These are phyloP conservation scores for Caenorhabditis sp. DNA, from an alignment of 2,888 invertebrate genomes.

Conservation along the genomic window DNA sequence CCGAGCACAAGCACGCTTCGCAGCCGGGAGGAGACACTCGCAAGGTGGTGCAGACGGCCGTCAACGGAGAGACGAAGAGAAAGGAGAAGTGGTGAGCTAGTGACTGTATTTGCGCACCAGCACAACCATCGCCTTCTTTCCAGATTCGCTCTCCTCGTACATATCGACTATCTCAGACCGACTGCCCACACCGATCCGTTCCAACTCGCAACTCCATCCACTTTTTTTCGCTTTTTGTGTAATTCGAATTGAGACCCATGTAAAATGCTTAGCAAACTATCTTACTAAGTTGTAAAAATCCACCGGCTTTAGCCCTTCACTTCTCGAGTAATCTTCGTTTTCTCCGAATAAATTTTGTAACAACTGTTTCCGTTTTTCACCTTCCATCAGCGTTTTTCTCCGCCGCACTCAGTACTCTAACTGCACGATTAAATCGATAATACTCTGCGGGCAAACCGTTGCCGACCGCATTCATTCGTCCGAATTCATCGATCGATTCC, in stretches of 20 bases:
- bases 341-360: no score
- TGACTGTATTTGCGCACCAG: conserved; percentile 15
- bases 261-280: no score
- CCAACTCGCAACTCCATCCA: neutral
- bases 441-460: no score
- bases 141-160: conserved; percentile 6
- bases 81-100: conserved; percentile 66
- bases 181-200: conserved; percentile 33
- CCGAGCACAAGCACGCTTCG: conserved; percentile 73
- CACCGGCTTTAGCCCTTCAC: neutral
- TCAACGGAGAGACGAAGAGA: conserved; percentile 77
- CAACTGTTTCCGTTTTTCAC: no score
- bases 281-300: no score
- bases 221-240: neutral
- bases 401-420: neutral
- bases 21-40: conserved; percentile 74
- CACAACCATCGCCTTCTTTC: neutral
- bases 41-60: conserved; percentile 71
- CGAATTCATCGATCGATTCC: neutral
- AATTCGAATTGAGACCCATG: no score
- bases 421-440: no score
- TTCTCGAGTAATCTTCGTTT: neutral
- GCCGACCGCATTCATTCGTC: no score
- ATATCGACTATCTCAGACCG: conserved; percentile 6
- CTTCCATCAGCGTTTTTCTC: neutral